These are phyloP conservation scores for Hypolimnas misippus DNA, from an alignment of 2,888 invertebrate genomes.

Conservation along the genomic window DNA sequence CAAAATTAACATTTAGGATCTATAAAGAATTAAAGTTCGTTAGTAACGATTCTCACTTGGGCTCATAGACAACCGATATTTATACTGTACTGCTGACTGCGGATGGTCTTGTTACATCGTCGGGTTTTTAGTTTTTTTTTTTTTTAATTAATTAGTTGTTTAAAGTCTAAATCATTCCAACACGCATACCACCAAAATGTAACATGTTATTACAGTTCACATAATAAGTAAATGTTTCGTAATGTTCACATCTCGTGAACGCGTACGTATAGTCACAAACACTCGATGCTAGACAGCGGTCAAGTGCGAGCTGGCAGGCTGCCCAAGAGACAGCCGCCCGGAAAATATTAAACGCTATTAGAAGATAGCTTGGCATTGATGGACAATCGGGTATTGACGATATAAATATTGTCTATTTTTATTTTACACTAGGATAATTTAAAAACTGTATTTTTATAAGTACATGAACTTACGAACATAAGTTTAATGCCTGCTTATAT, in stretches of 20 bases:
- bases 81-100: too few relatives aligned
- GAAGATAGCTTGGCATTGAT: constrained; percentile 32
- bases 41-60: too few relatives aligned
- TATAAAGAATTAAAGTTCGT: too few relatives aligned
- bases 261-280: constrained; percentile 12
- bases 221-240: neutral
- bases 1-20: too few relatives aligned
- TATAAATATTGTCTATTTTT: neutral
- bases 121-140: too few relatives aligned
- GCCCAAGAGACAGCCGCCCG: constrained; percentile 33
- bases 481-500: too few relatives aligned
- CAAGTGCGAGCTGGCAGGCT: constrained; percentile 37
- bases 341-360: constrained; percentile 25
- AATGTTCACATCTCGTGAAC: constrained; percentile 9
- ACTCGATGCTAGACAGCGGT: constrained; percentile 28
- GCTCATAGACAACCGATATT: too few relatives aligned
- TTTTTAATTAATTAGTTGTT: too few relatives aligned
- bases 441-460: neutral
- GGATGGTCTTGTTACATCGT: too few relatives aligned
- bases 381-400: neutral
- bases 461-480: too few relatives aligned
- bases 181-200: too few relatives aligned
- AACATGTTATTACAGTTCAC: neutral
- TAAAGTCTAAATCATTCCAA: too few relatives aligned
- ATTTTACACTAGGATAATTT: neutral